These are phyloP conservation scores for Deroplatys truncata DNA, from an alignment of 2,888 invertebrate species.

Conservation along the genomic window DNA sequence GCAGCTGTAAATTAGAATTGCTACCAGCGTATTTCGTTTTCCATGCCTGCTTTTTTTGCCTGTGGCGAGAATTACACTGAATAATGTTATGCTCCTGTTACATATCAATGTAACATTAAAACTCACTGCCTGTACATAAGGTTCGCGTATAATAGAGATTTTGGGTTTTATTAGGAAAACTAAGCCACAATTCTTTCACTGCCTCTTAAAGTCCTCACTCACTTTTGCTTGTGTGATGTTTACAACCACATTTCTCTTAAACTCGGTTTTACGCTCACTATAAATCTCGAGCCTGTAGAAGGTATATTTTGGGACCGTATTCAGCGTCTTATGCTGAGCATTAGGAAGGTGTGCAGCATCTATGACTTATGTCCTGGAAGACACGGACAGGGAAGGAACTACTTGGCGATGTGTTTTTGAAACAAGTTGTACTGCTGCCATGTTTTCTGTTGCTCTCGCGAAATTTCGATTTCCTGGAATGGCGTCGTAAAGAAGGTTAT, in stretches of 20 bases:
- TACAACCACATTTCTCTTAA: slow-evolving; percentile 1
- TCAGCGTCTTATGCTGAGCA: neutral
- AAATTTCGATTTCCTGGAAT: slow-evolving; percentile 46
- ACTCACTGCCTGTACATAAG: neutral
- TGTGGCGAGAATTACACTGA: neutral
- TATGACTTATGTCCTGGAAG: neutral
- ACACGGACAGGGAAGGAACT: neutral
- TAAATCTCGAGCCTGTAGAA: neutral
- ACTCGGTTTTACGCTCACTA: neutral
- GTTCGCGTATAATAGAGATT: neutral
- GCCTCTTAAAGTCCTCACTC: neutral
- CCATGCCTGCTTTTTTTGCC: neutral
- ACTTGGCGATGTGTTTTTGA: slow-evolving; percentile 22
- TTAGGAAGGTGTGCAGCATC: neutral
- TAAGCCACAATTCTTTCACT: neutral
- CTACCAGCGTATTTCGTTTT: slow-evolving; percentile 1
- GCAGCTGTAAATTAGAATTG: slow-evolving; percentile 14
- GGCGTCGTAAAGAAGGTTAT: slow-evolving; percentile 42
- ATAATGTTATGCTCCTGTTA: neutral
- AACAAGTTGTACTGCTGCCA: slow-evolving; percentile 22
- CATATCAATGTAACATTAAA: neutral
- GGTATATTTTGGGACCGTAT: neutral
- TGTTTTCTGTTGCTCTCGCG: slow-evolving; percentile 32
- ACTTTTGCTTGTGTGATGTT: neutral
- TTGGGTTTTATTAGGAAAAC: neutral